These are phyloP conservation scores for Eupithecia exiguata DNA, from an alignment of 2,888 invertebrate genomes.

Conservation along the genomic window DNA sequence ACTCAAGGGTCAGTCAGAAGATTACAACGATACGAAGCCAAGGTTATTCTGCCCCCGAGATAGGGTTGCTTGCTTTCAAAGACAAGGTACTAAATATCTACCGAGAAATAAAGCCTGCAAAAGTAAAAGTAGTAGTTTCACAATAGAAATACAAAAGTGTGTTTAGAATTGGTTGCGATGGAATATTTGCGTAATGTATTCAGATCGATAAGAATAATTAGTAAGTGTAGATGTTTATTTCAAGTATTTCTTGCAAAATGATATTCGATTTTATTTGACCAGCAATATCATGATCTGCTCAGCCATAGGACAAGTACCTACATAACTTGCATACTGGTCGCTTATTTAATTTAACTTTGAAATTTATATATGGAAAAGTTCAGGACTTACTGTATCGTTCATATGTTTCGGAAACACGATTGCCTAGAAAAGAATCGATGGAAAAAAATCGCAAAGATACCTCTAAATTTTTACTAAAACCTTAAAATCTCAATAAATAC, in stretches of 20 bases:
- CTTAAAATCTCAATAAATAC: too few species aligned
- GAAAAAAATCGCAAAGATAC: too few species aligned
- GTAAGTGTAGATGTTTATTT: neutral
- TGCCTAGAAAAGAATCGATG: too few species aligned
- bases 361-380: too few species aligned
- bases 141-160: neutral
- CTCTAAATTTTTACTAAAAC: too few species aligned
- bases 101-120: neutral
- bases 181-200: neutral
- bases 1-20: constrained; percentile 16
- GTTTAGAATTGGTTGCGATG: neutral
- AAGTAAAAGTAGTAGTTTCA: neutral
- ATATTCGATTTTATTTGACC: neutral
- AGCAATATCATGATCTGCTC: too few species aligned
- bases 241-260: neutral
- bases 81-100: neutral
- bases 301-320: too few species aligned
- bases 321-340: too few species aligned
- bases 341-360: too few species aligned
- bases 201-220: neutral
- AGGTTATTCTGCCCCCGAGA: constrained; percentile 7
- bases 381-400: too few species aligned
- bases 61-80: neutral
- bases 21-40: constrained; percentile 23
- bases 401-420: too few species aligned